phyloP scores from a whole-genome alignment of 2,797 vertebrate genomes.

The Sebastes trivittatus region DNA sequence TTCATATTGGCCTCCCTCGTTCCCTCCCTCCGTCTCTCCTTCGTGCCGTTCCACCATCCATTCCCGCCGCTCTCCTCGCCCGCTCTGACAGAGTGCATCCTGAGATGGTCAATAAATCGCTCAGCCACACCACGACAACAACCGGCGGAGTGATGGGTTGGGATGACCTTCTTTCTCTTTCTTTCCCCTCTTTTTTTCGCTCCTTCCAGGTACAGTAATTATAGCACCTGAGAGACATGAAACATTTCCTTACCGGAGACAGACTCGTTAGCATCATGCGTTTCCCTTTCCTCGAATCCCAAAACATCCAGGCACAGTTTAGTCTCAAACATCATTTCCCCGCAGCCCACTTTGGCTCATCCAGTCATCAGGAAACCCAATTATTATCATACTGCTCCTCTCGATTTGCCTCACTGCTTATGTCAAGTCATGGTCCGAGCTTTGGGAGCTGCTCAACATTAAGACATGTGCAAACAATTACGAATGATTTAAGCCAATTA shows the following conservation, averaged over 20 bases:
- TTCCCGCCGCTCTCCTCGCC: constrained; percentile 57
- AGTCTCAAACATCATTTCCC: constrained; percentile 32
- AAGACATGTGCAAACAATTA: constrained; percentile 82
- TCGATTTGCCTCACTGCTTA: constrained; percentile 27
- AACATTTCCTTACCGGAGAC: constrained; percentile 41
- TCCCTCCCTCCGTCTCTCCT: constrained; percentile 42
- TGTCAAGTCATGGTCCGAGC: constrained; percentile 33
- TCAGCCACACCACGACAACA: constrained; percentile 86
- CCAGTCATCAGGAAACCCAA: constrained; percentile 58
- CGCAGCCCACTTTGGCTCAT: constrained; percentile 33
- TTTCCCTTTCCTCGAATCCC: neutral
- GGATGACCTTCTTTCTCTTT: constrained; percentile 61
- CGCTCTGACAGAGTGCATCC: constrained; percentile 88
- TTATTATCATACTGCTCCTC: constrained; percentile 49
- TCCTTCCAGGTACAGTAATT: constrained; percentile 54
- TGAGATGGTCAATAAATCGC: constrained; percentile 92
- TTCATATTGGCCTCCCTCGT: constrained; percentile 84
- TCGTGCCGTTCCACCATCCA: constrained; percentile 38
- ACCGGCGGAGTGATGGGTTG: constrained; percentile 63
- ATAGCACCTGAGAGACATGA: constrained; percentile 55
- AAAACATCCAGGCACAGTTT: constrained; percentile 27
- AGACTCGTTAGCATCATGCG: constrained; percentile 39
- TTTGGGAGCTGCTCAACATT: constrained; percentile 29
- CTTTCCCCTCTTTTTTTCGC: constrained; percentile 24
- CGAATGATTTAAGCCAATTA: constrained; percentile 84